These are phyloP conservation scores for Tenthredo amoena DNA, from an alignment of 2,888 invertebrate genomes.

Conservation along the genomic window DNA sequence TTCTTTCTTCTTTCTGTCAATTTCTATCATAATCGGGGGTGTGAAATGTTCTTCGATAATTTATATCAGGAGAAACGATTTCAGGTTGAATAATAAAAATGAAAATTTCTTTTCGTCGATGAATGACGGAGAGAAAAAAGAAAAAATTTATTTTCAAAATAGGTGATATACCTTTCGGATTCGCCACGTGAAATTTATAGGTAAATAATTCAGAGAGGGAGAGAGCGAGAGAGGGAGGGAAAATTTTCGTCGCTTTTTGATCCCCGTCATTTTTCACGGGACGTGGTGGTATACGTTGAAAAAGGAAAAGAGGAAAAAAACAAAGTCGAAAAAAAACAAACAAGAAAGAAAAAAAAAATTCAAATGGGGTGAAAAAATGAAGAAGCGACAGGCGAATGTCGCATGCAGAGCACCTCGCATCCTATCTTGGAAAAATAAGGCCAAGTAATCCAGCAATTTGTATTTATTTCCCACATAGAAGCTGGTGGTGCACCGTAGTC, in stretches of 20 bases:
- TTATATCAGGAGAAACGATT: no score
- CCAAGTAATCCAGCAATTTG: constrained; percentile 77
- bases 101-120: no score
- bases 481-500: neutral
- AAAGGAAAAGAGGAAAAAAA: neutral
- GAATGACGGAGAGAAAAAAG: no score
- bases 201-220: neutral
- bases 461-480: constrained; percentile 74
- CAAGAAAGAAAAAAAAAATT: neutral
- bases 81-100: no score
- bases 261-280: neutral
- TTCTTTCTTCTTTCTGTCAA: neutral
- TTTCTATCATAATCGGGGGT: no score
- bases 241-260: neutral
- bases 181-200: neutral
- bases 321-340: neutral
- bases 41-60: no score
- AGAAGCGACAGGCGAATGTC: constrained; percentile 37
- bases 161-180: no score
- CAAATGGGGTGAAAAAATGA: constrained; percentile 35
- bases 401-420: constrained; percentile 42
- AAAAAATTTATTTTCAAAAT: no score
- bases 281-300: neutral
- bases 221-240: neutral
- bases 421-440: constrained; percentile 60